Conservation (phyloP, 2,113 vertebrate genomes). For the Poeciliopsis occidentalis region DNA sequence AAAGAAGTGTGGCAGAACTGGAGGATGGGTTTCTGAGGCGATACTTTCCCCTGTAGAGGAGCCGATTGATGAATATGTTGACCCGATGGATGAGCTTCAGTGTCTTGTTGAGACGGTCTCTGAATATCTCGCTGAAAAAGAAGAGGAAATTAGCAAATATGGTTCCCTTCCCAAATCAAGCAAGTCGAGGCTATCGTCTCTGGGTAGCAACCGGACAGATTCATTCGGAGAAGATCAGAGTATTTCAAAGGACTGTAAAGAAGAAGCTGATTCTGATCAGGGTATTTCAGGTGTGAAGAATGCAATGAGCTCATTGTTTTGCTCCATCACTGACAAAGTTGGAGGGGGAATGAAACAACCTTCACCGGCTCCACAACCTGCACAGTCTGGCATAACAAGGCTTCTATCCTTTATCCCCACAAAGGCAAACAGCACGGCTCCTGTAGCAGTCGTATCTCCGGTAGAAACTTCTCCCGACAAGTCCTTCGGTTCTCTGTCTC, state of each 20-base stretch:
- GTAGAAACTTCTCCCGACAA: conserved; percentile 73
- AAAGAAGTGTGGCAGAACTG: conserved; percentile 65
- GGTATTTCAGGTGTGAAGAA: conserved; percentile 83
- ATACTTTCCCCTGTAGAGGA: conserved; percentile 84
- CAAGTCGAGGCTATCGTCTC: conserved; percentile 75
- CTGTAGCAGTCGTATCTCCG: conserved; percentile 72
- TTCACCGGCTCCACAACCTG: conserved; percentile 54
- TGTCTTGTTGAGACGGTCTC: conserved; percentile 95
- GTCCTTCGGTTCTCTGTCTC: conserved; percentile 67
- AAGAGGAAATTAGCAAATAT: conserved; percentile 94
- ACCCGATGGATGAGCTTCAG: conserved; percentile 93
- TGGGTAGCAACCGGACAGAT: conserved; percentile 67
- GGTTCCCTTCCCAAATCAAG: conserved; percentile 83
- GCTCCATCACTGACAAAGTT: conserved; percentile 87
- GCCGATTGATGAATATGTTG: conserved; percentile 85
- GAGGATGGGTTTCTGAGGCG: conserved; percentile 71
- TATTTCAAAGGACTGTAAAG: conserved; percentile 57
- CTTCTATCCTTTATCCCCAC: conserved; percentile 74
- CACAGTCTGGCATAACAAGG: conserved; percentile 77
- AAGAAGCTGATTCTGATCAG: conserved; percentile 67
- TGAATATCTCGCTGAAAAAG: conserved; percentile 96
- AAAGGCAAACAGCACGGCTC: conserved; percentile 70
- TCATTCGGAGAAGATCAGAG: conserved; percentile 73
- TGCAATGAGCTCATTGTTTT: conserved; percentile 86
- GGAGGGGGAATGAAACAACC: conserved; percentile 82